Evolutionary conservation across 2,888 invertebrate species (phyloP).

Genomic region (Aromia moschata): DNA sequence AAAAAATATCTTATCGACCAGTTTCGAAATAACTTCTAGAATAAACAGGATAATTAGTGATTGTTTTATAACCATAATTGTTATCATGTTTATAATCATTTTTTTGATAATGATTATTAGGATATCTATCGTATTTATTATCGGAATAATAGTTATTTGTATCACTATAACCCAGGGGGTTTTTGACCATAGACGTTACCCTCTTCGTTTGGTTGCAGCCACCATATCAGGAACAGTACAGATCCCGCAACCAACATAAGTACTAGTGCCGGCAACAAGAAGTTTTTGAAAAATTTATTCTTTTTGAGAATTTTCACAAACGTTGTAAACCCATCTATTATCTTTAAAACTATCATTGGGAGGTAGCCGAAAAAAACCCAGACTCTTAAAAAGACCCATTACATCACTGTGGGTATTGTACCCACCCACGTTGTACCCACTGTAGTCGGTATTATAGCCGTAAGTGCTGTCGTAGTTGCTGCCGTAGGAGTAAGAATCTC

Average conservation of each 20-base stretch:
- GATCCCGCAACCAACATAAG: slow-evolving; percentile 51
- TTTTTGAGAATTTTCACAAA: slow-evolving; percentile 55
- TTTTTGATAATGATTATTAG: background rate
- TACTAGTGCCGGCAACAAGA: slow-evolving; percentile 55
- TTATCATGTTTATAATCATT: slow-evolving; percentile 28
- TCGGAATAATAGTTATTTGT: slow-evolving; percentile 15
- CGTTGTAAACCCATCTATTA: slow-evolving; percentile 51
- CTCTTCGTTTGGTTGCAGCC: slow-evolving; percentile 50
- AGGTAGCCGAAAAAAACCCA: slow-evolving; percentile 56
- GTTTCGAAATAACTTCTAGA: slow-evolving; percentile 11
- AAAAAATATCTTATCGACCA: background rate
- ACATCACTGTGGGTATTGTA: slow-evolving; percentile 34
- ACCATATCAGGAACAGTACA: slow-evolving; percentile 58
- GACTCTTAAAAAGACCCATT: slow-evolving; percentile 45
- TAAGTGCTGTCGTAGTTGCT: slow-evolving; percentile 37
- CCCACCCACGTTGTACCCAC: slow-evolving; percentile 7
- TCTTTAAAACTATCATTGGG: slow-evolving; percentile 55
- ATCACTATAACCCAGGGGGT: slow-evolving; percentile 7
- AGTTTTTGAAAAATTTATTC: slow-evolving; percentile 56
- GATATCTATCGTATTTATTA: slow-evolving; percentile 14
- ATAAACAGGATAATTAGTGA: slow-evolving; percentile 15
- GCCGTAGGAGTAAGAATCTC: slow-evolving; percentile 4
- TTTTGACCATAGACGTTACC: slow-evolving; percentile 2
- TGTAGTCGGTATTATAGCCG: slow-evolving; percentile 31
- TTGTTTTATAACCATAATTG: slow-evolving; percentile 1